phyloP scores from a whole-genome alignment of 2,797 vertebrate genomes.

The Apogon hyalosoma region DNA sequence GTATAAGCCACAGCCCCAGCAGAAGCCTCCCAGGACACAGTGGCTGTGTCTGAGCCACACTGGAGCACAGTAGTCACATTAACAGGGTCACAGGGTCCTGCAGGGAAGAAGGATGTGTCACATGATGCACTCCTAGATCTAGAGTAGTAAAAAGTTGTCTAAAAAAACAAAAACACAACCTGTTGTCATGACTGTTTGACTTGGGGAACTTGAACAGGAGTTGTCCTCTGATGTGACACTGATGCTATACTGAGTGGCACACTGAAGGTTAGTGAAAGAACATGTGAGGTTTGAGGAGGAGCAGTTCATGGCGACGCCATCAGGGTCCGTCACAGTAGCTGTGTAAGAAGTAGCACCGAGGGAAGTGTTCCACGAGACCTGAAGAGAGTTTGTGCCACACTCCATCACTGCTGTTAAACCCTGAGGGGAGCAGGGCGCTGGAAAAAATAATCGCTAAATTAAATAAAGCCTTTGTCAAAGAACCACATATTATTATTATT shows the following conservation, averaged over 20 bases:
- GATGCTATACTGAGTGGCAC: constrained; percentile 66
- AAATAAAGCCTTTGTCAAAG: not conserved
- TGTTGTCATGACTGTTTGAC: constrained; percentile 50
- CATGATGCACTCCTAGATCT: not conserved
- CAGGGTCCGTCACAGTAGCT: constrained; percentile 40
- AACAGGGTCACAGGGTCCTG: constrained; percentile 75
- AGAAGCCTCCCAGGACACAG: constrained; percentile 71
- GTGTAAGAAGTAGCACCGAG: constrained; percentile 60
- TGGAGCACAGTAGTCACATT: constrained; percentile 66
- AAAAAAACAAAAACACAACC: constrained; percentile 44
- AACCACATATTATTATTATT: not conserved
- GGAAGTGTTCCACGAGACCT: constrained; percentile 66
- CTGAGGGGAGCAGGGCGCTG: constrained; percentile 73
- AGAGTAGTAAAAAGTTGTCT: not conserved
- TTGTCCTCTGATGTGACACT: constrained; percentile 46
- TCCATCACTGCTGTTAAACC: constrained; percentile 40
- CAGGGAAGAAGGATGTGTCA: constrained; percentile 3
- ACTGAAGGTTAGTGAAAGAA: constrained; percentile 61
- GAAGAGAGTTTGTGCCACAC: constrained; percentile 62
- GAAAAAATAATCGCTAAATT: not conserved
- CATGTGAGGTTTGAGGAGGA: constrained; percentile 58
- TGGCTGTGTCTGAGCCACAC: constrained; percentile 69
- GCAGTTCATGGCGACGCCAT: constrained; percentile 44
- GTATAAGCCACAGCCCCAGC: constrained; percentile 64
- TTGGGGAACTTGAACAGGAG: constrained; percentile 63